These are phyloP conservation scores for rat (Rattus norvegicus) DNA, from an alignment of 2,113 vertebrate species.

Conservation along the genomic window DNA sequence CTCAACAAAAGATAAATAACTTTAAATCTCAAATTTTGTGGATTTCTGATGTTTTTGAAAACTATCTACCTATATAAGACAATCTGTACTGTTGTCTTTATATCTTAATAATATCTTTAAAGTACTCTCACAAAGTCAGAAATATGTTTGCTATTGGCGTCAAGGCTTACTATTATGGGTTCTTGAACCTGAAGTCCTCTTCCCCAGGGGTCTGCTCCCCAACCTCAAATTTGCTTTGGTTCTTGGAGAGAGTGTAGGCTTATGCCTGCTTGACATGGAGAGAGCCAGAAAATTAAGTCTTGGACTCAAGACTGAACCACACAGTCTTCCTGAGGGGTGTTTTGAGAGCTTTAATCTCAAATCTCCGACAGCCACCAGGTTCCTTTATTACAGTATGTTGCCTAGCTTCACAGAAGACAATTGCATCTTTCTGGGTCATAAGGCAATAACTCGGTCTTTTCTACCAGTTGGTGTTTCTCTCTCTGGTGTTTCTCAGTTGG, in stretches of 20 bases:
- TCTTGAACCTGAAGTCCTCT: neutral
- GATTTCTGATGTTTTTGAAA: too few species aligned
- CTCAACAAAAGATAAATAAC: too few species aligned
- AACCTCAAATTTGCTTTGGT: neutral
- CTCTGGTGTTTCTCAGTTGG: too few species aligned
- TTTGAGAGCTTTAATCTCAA: neutral
- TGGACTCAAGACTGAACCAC: neutral
- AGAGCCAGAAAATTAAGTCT: neutral
- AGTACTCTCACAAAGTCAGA: too few species aligned
- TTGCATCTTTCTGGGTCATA: neutral
- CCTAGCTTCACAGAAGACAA: neutral
- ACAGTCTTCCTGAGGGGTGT: neutral
- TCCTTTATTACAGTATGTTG: neutral
- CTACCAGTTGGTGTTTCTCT: rapidly evolving
- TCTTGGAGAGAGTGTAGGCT: neutral
- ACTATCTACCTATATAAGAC: too few species aligned
- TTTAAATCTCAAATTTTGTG: too few species aligned
- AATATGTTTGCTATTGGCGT: neutral
- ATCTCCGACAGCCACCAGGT: neutral
- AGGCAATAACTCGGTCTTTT: neutral
- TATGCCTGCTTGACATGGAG: neutral
- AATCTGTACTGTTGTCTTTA: too few species aligned
- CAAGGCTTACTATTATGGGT: neutral
- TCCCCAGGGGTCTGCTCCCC: neutral
- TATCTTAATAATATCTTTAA: too few species aligned